Percentiles rank a stretch among this genome's conserved stretches.
phyloP scores from a whole-genome alignment of 2,797 vertebrate species.

The Coreius guichenoti region DNA sequence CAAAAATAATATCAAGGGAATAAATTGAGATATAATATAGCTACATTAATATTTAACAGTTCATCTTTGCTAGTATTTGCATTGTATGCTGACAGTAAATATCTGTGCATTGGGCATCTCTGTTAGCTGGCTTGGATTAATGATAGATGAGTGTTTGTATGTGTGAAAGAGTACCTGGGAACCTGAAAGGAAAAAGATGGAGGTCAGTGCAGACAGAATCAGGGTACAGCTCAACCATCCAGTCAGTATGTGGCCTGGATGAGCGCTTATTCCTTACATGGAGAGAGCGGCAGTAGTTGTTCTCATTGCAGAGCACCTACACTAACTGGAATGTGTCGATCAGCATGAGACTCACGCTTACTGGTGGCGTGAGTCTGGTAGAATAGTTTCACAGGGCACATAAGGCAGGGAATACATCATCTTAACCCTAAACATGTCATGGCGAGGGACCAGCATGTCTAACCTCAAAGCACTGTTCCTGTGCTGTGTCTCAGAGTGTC shows the following conservation, averaged over 20 bases:
- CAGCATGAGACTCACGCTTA: background rate
- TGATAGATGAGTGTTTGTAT: slow-evolving; percentile 22
- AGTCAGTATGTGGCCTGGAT: slow-evolving; percentile 46
- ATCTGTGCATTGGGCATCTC: background rate
- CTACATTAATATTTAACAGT: slow-evolving; percentile 10
- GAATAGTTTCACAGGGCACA: slow-evolving; percentile 57
- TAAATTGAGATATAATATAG: background rate
- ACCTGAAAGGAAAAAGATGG: slow-evolving; percentile 30
- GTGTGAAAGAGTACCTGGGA: slow-evolving; percentile 29
- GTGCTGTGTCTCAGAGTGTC: slow-evolving; percentile 41
- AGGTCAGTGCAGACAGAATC: slow-evolving; percentile 29
- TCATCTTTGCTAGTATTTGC: background rate
- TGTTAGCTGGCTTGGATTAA: slow-evolving; percentile 15
- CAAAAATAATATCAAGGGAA: background rate
- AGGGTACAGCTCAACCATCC: slow-evolving; percentile 32
- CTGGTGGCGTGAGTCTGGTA: slow-evolving; percentile 8
- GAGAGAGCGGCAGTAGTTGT: slow-evolving; percentile 33
- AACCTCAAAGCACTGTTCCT: slow-evolving; percentile 42
- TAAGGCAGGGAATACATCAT: slow-evolving; percentile 68
- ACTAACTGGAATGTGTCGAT: slow-evolving; percentile 14
- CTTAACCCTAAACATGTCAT: slow-evolving; percentile 70
- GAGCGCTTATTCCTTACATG: slow-evolving; percentile 56
- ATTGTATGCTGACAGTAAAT: slow-evolving; percentile 11
- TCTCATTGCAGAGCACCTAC: background rate
- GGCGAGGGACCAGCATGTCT: slow-evolving; percentile 51